Conservation (phyloP, 1,140 invertebrate species). For the Achatina immaculata region DNA sequence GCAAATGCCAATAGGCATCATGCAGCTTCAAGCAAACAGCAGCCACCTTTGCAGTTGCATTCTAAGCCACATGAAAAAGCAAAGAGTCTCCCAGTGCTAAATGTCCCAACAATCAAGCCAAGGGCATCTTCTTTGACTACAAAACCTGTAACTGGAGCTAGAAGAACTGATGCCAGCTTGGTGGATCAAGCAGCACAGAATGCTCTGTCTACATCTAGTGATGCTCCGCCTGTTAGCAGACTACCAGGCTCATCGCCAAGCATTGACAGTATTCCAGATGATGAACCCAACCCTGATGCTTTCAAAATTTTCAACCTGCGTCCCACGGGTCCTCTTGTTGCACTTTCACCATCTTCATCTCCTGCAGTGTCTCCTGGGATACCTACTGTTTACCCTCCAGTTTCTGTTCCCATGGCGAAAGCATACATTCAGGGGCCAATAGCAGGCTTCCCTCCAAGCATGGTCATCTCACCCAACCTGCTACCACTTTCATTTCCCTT, state of each 20-base stretch:
- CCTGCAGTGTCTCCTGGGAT: background rate
- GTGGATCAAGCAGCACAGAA: background rate
- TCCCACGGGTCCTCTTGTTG: conserved; percentile 38
- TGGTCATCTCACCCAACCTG: conserved; percentile 28
- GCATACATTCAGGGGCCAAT: conserved; percentile 25
- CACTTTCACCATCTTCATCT: conserved; percentile 23
- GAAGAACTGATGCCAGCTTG: background rate
- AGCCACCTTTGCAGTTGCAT: background rate
- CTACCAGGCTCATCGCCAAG: background rate
- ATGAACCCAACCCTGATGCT: conserved; percentile 49
- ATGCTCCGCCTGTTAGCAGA: background rate
- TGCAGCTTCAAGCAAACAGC: background rate
- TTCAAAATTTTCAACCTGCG: conserved; percentile 56
- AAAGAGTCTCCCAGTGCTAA: conserved; percentile 22
- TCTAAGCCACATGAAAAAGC: background rate
- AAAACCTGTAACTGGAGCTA: conserved; percentile 25
- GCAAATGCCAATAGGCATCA: background rate
- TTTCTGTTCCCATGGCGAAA: background rate
- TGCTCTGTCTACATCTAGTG: background rate
- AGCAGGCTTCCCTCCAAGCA: conserved; percentile 28
- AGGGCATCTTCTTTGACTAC: conserved; percentile 37
- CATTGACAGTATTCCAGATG: conserved; percentile 29
- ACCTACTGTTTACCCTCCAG: conserved; percentile 23
- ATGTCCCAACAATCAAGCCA: conserved; percentile 32
- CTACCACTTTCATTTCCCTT: background rate